A percentile compares a stretch with the other conserved stretches of the same genome.
phyloP scores from a whole-genome alignment of 53 echinoderm and acorn worm genomes.

The Henricia sp. region DNA sequence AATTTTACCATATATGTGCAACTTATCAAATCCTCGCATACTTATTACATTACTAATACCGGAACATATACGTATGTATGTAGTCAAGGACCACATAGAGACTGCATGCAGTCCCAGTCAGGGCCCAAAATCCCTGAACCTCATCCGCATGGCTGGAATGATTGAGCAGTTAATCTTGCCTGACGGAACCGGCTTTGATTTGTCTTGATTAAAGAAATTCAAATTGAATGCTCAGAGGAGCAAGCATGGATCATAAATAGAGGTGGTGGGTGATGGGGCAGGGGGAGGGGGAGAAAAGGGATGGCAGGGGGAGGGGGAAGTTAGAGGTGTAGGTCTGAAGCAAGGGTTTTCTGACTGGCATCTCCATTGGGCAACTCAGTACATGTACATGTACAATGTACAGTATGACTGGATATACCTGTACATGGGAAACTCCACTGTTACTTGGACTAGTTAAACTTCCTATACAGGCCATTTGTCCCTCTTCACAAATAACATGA shows the following conservation, averaged over 20 bases:
- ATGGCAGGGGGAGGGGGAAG: background rate
- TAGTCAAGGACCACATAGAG: background rate
- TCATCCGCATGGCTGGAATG: slow-evolving; percentile 11
- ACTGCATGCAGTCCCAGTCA: background rate
- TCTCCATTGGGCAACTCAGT: no score
- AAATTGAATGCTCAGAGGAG: background rate
- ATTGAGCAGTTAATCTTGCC: slow-evolving; percentile 48
- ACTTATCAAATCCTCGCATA: no score
- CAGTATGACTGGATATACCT: no score
- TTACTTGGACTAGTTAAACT: no score
- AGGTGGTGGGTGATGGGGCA: background rate
- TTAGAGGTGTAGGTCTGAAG: no score
- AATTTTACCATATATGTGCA: background rate
- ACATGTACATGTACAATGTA: no score
- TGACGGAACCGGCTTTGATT: slow-evolving; percentile 51
- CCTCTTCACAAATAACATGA: no score
- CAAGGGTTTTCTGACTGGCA: no score
- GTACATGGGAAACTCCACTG: no score
- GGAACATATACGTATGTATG: background rate
- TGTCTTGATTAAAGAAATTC: slow-evolving; percentile 40
- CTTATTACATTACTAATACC: slow-evolving; percentile 6
- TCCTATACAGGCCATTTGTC: no score
- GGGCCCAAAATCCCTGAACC: background rate
- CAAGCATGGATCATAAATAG: background rate
- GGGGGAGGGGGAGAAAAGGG: background rate